Conservation (phyloP, 2,113 vertebrate species). For the Myiozetetes cayanensis region DNA sequence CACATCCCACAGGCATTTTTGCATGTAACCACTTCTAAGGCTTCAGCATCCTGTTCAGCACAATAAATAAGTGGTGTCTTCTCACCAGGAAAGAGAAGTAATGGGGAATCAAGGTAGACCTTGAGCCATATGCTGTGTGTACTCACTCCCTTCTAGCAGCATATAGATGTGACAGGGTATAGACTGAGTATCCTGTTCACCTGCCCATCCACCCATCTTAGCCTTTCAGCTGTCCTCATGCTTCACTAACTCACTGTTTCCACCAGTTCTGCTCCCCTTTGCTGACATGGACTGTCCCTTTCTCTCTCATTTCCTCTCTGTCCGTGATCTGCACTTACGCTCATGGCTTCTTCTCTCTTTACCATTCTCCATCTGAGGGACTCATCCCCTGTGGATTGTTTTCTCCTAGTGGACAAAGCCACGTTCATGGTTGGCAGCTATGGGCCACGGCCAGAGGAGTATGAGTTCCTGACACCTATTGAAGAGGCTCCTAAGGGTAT, state of each 20-base stretch:
- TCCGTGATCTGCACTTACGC: neutral
- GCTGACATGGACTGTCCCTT: neutral
- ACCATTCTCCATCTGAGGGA: neutral
- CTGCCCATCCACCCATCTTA: neutral
- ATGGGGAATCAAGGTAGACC: neutral
- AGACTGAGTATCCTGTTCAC: neutral
- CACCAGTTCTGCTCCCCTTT: neutral
- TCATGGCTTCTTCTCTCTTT: neutral
- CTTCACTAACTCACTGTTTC: neutral
- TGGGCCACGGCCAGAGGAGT: conserved; percentile 79
- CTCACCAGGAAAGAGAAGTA: neutral
- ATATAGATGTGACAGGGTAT: neutral
- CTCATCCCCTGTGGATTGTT: neutral
- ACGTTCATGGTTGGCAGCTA: conserved; percentile 85
- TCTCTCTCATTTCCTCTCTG: neutral
- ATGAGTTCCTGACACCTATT: conserved; percentile 78
- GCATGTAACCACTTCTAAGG: neutral
- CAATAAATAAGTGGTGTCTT: neutral
- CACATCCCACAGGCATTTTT: neutral
- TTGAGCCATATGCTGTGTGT: neutral
- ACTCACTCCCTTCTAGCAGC: neutral
- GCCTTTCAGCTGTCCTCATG: neutral
- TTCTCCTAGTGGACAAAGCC: conserved; percentile 79
- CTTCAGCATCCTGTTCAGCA: neutral
- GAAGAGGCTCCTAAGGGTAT: conserved; percentile 83